A percentile compares a stretch with the other conserved stretches of the same genome.
Conservation (phyloP, 2,888 invertebrate genomes). For the Odiellus spinosus region DNA sequence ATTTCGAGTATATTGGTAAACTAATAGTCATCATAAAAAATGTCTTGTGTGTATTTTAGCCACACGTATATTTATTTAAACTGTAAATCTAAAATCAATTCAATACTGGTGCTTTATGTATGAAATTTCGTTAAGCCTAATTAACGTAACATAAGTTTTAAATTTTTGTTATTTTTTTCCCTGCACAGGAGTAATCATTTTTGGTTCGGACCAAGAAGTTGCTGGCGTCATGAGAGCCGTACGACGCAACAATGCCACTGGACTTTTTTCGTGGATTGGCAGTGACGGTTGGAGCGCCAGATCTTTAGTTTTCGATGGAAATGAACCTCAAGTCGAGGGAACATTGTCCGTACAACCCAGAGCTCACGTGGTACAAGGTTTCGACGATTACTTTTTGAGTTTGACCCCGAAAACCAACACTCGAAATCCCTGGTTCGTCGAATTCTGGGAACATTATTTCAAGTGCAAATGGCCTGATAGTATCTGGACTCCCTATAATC, state of each 20-base stretch:
- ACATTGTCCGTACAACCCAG: slow-evolving; percentile 86
- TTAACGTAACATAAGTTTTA: too few relatives aligned
- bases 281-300: slow-evolving; percentile 91
- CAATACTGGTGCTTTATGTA: too few relatives aligned
- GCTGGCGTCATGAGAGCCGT: slow-evolving; percentile 88
- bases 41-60: too few relatives aligned
- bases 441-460: slow-evolving; percentile 90
- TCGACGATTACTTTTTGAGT: slow-evolving; percentile 68
- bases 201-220: slow-evolving; percentile 91
- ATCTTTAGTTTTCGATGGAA: slow-evolving; percentile 59
- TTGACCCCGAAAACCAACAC: slow-evolving; percentile 70
- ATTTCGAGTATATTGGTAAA: too few relatives aligned
- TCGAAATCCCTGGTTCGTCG: slow-evolving; percentile 89
- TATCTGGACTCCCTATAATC: slow-evolving; percentile 48
- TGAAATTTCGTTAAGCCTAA: too few relatives aligned
- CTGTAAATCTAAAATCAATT: too few relatives aligned
- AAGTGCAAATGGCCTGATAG: slow-evolving; percentile 56
- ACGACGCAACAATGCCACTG: slow-evolving; percentile 65
- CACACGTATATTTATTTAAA: too few relatives aligned
- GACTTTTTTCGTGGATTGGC: slow-evolving; percentile 85
- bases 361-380: slow-evolving; percentile 71
- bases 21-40: too few relatives aligned
- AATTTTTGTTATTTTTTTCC: too few relatives aligned
- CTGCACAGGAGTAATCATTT: slow-evolving; percentile 76
- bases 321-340: slow-evolving; percentile 75